These are phyloP conservation scores for Hippocampus abdominalis DNA, from an alignment of 2,113 vertebrate species.

Conservation along the genomic window DNA sequence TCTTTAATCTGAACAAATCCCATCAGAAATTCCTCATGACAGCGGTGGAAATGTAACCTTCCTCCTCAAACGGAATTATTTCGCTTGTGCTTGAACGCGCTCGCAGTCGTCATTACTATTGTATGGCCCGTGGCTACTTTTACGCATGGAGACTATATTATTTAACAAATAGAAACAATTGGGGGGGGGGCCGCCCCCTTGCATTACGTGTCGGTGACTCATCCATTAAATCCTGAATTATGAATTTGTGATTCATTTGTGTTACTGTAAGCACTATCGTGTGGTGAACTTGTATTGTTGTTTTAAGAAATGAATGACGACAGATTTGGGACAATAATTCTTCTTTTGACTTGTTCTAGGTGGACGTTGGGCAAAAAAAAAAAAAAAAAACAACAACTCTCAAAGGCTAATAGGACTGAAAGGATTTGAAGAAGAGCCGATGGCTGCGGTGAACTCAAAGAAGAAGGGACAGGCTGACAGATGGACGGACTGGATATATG, in stretches of 20 bases:
- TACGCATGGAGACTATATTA: conserved; percentile 71
- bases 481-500: conserved; percentile 36
- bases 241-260: conserved; percentile 57
- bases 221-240: conserved; percentile 66
- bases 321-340: conserved; percentile 53
- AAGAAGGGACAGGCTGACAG: conserved; percentile 33
- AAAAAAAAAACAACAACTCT: conserved; percentile 7
- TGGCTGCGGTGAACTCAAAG: conserved; percentile 30
- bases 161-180: conserved; percentile 74
- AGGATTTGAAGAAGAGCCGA: conserved; percentile 36
- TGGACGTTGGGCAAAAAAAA: conserved; percentile 23
- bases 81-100: conserved; percentile 54
- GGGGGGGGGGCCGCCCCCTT: conserved; percentile 21
- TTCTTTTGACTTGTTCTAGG: conserved; percentile 39
- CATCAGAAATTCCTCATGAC: conserved; percentile 61
- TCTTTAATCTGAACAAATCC: conserved; percentile 60
- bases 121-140: conserved; percentile 67
- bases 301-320: conserved; percentile 35
- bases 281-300: conserved; percentile 32
- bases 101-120: conserved; percentile 75
- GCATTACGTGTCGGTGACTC: conserved; percentile 58
- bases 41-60: conserved; percentile 71
- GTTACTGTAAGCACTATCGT: conserved; percentile 43
- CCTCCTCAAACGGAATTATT: conserved; percentile 75
- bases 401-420: conserved; percentile 44